Conservation (phyloP, 2,797 vertebrate genomes). For the Pseudochirops cupreus region DNA sequence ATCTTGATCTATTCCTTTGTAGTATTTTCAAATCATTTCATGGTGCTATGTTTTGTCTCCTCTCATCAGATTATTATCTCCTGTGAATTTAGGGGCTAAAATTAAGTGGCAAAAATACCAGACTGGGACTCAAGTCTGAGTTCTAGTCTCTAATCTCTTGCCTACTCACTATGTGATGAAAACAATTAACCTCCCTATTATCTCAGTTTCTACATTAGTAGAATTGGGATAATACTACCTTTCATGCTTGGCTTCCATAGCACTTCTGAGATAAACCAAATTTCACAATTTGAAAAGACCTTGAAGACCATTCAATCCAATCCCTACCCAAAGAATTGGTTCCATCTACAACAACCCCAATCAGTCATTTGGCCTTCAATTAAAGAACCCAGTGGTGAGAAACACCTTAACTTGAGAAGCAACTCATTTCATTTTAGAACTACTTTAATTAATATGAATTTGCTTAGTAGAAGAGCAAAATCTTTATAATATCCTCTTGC, state of each 20-base stretch:
- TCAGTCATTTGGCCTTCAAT: not conserved
- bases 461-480: not conserved
- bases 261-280: not conserved
- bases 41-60: not conserved
- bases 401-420: not conserved
- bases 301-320: not conserved
- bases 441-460: not conserved
- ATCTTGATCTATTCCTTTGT: not conserved
- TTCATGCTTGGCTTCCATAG: not conserved
- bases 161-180: not conserved
- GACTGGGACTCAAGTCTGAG: not conserved
- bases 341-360: not conserved
- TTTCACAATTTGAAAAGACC: not conserved
- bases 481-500: not conserved
- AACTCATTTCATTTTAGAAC: not conserved
- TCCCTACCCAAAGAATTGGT: not conserved
- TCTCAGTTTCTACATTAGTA: not conserved
- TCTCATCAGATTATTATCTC: not conserved
- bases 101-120: not conserved
- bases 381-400: not conserved
- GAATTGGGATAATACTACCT: not conserved
- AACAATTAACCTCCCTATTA: not conserved
- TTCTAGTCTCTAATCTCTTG: not conserved
- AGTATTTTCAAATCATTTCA: not conserved
- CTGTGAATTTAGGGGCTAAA: not conserved